phyloP scores from a whole-genome alignment of 2,888 invertebrate species.

The Lucinisca nassula region DNA sequence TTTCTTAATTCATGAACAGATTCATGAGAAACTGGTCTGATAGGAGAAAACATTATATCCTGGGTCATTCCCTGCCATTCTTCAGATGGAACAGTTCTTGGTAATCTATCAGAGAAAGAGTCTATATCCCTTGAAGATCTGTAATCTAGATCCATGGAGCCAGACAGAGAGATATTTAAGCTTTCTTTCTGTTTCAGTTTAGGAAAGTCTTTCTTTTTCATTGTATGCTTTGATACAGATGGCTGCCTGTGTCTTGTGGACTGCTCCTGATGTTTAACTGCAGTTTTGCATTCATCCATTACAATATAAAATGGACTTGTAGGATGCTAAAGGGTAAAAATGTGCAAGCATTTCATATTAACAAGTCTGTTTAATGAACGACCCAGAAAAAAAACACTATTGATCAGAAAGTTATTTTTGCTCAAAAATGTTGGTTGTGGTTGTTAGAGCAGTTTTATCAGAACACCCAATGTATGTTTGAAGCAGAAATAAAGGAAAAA shows the following conservation, averaged over 20 bases:
- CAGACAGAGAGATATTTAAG: conserved; percentile 13
- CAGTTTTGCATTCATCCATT: not conserved
- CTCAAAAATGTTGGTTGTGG: no score
- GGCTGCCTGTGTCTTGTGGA: not conserved
- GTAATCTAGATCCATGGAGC: conserved; percentile 34
- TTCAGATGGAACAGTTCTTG: conserved; percentile 52
- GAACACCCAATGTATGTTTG: no score
- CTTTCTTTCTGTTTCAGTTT: not conserved
- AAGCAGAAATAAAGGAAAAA: no score
- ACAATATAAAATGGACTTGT: not conserved
- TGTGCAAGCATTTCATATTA: no score
- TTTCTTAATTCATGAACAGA: not conserved
- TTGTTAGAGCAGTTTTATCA: no score
- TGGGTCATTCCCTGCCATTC: conserved; percentile 53
- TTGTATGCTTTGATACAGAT: not conserved
- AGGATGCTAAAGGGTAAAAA: no score
- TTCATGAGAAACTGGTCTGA: not conserved
- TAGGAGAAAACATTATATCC: conserved; percentile 43
- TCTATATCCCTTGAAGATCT: conserved; percentile 24
- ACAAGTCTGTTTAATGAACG: no score
- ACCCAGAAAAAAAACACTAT: no score
- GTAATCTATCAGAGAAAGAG: conserved; percentile 62
- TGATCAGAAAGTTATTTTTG: no score
- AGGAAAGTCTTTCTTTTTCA: not conserved
- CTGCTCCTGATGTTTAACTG: not conserved